phyloP scores from a whole-genome alignment of 2,113 vertebrate species.

The Aspidoscelis tigris region DNA sequence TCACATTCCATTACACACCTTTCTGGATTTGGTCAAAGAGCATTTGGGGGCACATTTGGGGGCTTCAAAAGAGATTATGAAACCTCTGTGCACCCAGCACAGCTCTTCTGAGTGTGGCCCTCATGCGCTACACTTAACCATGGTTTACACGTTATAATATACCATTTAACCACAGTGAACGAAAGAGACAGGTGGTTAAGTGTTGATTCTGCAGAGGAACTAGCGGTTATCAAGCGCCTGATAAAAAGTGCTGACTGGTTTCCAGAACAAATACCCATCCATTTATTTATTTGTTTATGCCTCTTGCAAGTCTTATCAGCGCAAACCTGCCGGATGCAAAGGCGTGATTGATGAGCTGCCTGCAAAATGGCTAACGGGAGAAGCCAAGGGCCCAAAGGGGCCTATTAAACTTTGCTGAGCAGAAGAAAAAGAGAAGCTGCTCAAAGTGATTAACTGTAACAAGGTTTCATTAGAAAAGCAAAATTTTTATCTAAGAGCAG shows the following conservation, averaged over 20 bases:
- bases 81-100: too few relatives aligned
- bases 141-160: conserved; percentile 25
- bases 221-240: conserved; percentile 35
- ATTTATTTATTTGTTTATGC: conserved; percentile 46
- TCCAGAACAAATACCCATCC: conserved; percentile 22
- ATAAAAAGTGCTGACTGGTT: conserved; percentile 44
- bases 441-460: conserved; percentile 46
- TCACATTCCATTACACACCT: too few relatives aligned
- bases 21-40: too few relatives aligned
- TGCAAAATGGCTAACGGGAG: conserved; percentile 47
- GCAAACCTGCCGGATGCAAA: conserved; percentile 51
- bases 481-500: background rate
- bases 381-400: conserved; percentile 50
- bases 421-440: conserved; percentile 49
- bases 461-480: conserved; percentile 43
- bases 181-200: background rate
- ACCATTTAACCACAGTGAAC: background rate
- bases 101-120: too few relatives aligned
- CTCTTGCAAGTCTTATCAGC: conserved; percentile 43
- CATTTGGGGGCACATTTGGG: too few relatives aligned
- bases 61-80: too few relatives aligned
- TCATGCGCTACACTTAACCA: background rate
- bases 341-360: conserved; percentile 50
- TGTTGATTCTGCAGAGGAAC: conserved; percentile 1
- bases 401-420: conserved; percentile 50